Evolutionary conservation across 2,888 invertebrate genomes (phyloP).

Genomic region (Xiphydria camelus): DNA sequence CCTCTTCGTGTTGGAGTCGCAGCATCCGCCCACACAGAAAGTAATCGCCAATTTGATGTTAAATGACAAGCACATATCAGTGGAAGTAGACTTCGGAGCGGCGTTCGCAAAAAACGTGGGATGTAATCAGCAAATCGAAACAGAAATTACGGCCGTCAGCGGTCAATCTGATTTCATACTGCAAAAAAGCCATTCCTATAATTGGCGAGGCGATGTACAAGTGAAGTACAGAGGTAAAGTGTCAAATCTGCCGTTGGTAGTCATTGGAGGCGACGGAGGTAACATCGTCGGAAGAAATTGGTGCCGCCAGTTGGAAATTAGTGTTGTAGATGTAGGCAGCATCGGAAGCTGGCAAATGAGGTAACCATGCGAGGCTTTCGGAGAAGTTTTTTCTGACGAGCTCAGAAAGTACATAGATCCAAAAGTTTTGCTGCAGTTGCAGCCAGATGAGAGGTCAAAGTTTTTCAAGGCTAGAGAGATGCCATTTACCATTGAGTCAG

Average conservation of each 20-base stretch:
- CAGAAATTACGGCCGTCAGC: neutral
- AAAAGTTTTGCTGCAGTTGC: constrained; percentile 27
- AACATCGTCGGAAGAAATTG: constrained; percentile 4
- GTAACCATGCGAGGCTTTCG: constrained; percentile 1
- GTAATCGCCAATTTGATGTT: neutral
- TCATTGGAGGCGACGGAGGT: constrained; percentile 3
- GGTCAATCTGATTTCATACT: no score
- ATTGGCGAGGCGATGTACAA: constrained; percentile 1
- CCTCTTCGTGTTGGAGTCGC: neutral
- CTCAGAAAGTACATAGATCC: constrained; percentile 29
- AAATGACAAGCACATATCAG: neutral
- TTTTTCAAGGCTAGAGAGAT: constrained; percentile 23
- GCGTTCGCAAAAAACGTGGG: constrained; percentile 4
- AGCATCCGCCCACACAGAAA: neutral
- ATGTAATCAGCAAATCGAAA: neutral
- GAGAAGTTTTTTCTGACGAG: constrained; percentile 25
- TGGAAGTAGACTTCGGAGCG: constrained; percentile 7
- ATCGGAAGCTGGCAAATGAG: neutral
- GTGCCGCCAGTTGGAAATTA: constrained; percentile 1
- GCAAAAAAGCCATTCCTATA: neutral
- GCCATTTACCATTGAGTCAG: constrained; percentile 18
- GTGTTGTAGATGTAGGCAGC: neutral
- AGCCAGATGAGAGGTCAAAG: constrained; percentile 27
- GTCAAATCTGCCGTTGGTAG: neutral
- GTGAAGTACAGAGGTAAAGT: constrained; percentile 4